phyloP scores from a whole-genome alignment of 2,797 vertebrate genomes.

The Pseudocheirus occidentalis region DNA sequence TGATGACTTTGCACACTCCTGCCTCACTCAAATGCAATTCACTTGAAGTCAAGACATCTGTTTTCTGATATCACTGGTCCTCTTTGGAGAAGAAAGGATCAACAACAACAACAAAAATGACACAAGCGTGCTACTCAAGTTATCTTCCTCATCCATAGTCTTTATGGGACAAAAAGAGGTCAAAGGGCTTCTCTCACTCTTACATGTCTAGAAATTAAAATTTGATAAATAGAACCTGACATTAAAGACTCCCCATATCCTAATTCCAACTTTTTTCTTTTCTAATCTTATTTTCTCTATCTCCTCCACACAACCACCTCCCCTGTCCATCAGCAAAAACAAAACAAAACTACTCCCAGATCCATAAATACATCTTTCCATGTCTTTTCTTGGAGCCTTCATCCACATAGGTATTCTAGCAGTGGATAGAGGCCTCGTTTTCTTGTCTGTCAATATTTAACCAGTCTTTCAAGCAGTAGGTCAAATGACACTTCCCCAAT shows the following conservation, averaged over 20 bases:
- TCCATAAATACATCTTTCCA: no score
- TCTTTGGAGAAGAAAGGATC: no score
- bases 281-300: background rate
- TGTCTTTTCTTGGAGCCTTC: background rate
- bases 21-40: no score
- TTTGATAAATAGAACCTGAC: background rate
- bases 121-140: background rate
- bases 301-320: background rate
- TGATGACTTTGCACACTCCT: no score
- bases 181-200: background rate
- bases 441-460: background rate
- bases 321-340: no score
- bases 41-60: no score
- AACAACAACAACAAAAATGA: background rate
- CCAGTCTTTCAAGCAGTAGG: background rate
- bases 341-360: no score
- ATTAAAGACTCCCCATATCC: background rate
- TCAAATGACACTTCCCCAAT: background rate
- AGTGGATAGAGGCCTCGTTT: background rate
- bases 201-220: background rate
- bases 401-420: background rate
- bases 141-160: background rate
- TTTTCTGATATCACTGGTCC: no score
- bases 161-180: background rate
- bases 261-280: no score